These are phyloP conservation scores for Eutrigla gurnardus DNA, from an alignment of 2,797 vertebrate genomes.

Conservation along the genomic window DNA sequence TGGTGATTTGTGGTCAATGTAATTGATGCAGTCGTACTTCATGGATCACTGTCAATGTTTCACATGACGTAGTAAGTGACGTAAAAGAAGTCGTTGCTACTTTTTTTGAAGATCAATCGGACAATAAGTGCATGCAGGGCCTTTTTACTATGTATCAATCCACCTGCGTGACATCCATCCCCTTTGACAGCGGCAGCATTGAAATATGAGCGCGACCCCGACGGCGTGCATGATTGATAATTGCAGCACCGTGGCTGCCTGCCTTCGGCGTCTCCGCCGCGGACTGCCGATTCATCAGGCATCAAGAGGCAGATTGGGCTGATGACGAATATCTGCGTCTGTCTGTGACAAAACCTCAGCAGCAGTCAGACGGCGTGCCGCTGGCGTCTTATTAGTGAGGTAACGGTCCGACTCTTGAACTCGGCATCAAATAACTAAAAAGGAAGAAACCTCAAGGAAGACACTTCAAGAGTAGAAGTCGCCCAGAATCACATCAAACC, in stretches of 20 bases:
- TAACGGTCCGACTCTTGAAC: constrained; percentile 50
- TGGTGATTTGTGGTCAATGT: constrained; percentile 46
- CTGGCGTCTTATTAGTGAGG: constrained; percentile 59
- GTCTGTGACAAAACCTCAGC: constrained; percentile 55
- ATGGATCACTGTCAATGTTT: constrained; percentile 34
- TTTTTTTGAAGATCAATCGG: constrained; percentile 33
- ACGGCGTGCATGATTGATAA: constrained; percentile 75
- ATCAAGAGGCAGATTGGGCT: constrained; percentile 64
- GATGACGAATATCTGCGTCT: constrained; percentile 70
- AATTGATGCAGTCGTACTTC: constrained; percentile 29
- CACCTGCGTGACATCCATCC: constrained; percentile 54
- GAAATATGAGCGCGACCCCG: constrained; percentile 43
- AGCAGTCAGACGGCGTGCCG: constrained; percentile 32
- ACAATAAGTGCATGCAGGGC: constrained; percentile 16
- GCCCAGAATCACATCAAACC: not conserved
- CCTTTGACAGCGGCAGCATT: constrained; percentile 55
- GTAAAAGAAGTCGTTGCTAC: no score
- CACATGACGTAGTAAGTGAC: no score
- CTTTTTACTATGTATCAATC: constrained; percentile 52
- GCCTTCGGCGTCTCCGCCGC: constrained; percentile 63
- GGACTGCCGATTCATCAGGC: constrained; percentile 74
- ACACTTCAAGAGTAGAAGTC: constrained; percentile 22
- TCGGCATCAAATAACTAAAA: constrained; percentile 40
- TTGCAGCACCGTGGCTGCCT: constrained; percentile 69
- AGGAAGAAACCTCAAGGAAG: not conserved